These are phyloP conservation scores for Haliclona indistincta DNA, from an alignment of 37 sponge, comb jelly and placozoan genomes.

Conservation along the genomic window DNA sequence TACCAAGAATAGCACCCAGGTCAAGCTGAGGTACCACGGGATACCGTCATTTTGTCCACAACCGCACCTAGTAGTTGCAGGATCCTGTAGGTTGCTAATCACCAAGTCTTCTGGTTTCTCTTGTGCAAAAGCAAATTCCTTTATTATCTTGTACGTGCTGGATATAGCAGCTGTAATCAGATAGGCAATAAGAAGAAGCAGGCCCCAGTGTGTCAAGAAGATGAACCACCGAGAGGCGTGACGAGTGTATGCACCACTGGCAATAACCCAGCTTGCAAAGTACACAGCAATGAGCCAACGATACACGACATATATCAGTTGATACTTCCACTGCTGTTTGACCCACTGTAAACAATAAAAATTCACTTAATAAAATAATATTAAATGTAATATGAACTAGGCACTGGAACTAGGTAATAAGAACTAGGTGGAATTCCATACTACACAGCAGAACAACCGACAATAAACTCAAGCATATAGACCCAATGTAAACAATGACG, in stretches of 20 bases:
- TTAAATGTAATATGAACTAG: not conserved
- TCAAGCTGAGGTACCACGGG: constrained; percentile 32
- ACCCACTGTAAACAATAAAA: constrained; percentile 43
- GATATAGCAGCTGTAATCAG: constrained; percentile 32
- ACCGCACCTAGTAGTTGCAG: not conserved
- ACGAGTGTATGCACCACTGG: not conserved
- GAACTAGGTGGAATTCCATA: too few species aligned
- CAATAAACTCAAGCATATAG: too few species aligned
- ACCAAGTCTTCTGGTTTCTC: not conserved
- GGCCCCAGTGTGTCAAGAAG: constrained; percentile 55
- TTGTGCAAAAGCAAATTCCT: not conserved
- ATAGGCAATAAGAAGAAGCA: constrained; percentile 17
- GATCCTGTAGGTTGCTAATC: not conserved
- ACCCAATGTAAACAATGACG: too few species aligned
- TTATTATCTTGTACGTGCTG: constrained; percentile 2
- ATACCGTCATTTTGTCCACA: not conserved
- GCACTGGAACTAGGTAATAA: too few species aligned
- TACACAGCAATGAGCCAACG: constrained; percentile 41
- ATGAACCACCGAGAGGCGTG: constrained; percentile 27
- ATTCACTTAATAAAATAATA: not conserved
- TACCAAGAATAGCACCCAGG: constrained; percentile 21
- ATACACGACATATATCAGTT: constrained; percentile 38
- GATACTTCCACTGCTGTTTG: constrained; percentile 28
- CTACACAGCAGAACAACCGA: not conserved
- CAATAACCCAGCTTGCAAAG: constrained; percentile 41